Conservation (phyloP, 2,797 vertebrate genomes). For the Chaetodon trifasciatus region DNA sequence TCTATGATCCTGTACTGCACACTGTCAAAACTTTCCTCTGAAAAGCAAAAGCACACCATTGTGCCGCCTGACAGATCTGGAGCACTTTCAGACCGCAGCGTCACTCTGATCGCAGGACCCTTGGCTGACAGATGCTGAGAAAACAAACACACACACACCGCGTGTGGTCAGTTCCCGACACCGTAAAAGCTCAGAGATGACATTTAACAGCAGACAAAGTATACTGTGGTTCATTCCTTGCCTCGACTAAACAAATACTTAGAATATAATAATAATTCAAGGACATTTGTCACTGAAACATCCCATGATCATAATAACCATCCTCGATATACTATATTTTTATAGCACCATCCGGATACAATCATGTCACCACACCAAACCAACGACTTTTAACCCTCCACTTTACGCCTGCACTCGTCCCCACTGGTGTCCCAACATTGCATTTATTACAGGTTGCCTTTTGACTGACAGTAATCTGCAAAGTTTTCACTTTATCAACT, state of each 20-base stretch:
- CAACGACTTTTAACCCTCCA: not conserved
- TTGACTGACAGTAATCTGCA: not conserved
- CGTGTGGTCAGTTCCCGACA: conserved; percentile 34
- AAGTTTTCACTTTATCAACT: not conserved
- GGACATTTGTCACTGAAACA: not conserved
- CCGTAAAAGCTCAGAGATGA: conserved; percentile 17
- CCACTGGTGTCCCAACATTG: not conserved
- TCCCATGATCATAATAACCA: not conserved
- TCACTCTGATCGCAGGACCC: conserved; percentile 42
- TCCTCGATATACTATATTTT: not conserved
- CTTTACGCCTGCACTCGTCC: not conserved
- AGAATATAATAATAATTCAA: too few species aligned
- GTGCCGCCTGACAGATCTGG: conserved; percentile 73
- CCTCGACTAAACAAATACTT: not conserved
- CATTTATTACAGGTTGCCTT: not conserved
- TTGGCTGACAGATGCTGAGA: conserved; percentile 35
- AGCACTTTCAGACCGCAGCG: conserved; percentile 54
- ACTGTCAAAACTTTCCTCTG: conserved; percentile 45
- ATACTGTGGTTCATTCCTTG: not conserved
- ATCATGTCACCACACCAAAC: not conserved
- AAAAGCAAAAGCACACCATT: conserved; percentile 37
- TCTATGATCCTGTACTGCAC: conserved; percentile 23
- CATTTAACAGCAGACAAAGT: not conserved
- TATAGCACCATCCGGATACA: not conserved
- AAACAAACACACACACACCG: conserved; percentile 25